Evolutionary conservation across 2,113 vertebrate genomes (phyloP).

Genomic region (Tetrao urogallus): DNA sequence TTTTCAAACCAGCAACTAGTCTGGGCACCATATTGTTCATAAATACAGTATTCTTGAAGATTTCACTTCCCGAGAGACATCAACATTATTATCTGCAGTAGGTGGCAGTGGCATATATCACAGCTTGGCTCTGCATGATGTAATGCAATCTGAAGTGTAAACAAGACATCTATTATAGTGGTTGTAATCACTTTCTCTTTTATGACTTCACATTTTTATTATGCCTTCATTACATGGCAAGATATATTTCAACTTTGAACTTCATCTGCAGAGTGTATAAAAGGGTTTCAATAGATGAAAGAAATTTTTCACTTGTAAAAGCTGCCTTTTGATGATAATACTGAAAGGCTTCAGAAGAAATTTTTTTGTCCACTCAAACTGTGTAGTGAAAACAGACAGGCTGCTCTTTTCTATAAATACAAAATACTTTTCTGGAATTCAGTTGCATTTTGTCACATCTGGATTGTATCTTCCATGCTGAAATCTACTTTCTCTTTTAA

Average conservation of each 20-base stretch:
- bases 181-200: neutral
- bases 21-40: neutral
- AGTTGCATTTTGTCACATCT: rapidly evolving
- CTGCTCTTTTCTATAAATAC: neutral
- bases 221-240: slow-evolving; percentile 19
- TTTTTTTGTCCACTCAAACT: neutral
- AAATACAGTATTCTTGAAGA: neutral
- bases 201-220: slow-evolving; percentile 37
- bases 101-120: neutral
- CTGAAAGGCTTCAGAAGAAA: neutral
- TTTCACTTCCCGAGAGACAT: neutral
- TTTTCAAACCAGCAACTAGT: neutral
- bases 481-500: neutral
- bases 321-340: slow-evolving; percentile 10
- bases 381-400: rapidly evolving
- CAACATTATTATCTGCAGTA: neutral
- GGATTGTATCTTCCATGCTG: neutral
- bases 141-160: neutral
- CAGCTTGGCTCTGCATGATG: neutral
- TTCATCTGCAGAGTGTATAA: neutral
- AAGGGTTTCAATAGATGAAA: neutral
- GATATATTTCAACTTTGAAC: slow-evolving; percentile 45
- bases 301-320: slow-evolving; percentile 34
- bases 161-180: neutral
- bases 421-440: neutral